Evolutionary conservation across 1,140 invertebrate species (phyloP), one percentile per base, ranked within the genome.

Genomic region (Diachasmimorpha longicaudata): DNA sequence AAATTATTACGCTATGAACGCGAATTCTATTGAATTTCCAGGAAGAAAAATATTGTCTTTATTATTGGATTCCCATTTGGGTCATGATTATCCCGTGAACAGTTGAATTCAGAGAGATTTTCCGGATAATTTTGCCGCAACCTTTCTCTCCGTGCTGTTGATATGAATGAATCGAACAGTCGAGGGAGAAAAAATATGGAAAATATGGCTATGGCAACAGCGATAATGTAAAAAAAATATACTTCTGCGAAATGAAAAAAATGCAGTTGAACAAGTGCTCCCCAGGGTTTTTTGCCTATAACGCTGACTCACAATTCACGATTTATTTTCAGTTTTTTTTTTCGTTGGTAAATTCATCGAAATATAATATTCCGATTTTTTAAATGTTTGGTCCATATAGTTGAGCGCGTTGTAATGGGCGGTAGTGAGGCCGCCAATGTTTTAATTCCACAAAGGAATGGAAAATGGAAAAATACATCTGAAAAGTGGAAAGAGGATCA

Each of bases 391-490:
- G 2, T 9, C n/a, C n/a, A 6, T 55, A 55, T n/a, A 52, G 46
- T 19, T 31, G 44, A 13, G 19, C 19, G 48, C n/a, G n/a, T 19
- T 16, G 48, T 44, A 42, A 76, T 80, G 68, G 78, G 79, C 70
- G 75, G 77, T 10, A 42, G 39, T 10, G 9, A 10, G 19, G 74
- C 13, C 63, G 23, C 39, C 68, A 55, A 25, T 36, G 37, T n/a
- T 19, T 19, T 55, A 55, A 55, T 55, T 55, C 39, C 19, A 55
- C 48, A 55, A 55, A 55, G 48, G 19, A 55, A 55, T n/a, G 39
- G 9, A 55, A 19, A 19, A 55, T 16, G 44, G 10, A 19, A 55
- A 55, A 55, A 55, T 21, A 19, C 19, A 14, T 19, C 9, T 48
- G n/a, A 48, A 48, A 48, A 48, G 11, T 19, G 9, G 19, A 4